Percentiles rank a stretch among this genome's conserved stretches.
These are phyloP conservation scores for Stegodyphus mimosarum DNA, from an alignment of 1,140 invertebrate genomes.

Conservation along the genomic window DNA sequence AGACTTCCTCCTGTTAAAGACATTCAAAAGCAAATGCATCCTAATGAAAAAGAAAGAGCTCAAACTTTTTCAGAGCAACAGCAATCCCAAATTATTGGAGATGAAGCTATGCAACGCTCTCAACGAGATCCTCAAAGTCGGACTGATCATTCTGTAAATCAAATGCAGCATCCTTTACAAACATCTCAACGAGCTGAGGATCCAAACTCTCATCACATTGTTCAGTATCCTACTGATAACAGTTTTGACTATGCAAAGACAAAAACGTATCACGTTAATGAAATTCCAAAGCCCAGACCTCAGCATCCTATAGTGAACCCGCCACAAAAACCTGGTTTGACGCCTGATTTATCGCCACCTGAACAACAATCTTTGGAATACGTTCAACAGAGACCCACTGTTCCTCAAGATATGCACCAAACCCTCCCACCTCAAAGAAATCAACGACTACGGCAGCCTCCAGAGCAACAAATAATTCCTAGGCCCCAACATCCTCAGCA, in stretches of 20 bases:
- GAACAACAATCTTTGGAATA: conserved; percentile 16
- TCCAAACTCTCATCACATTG: conserved; percentile 4
- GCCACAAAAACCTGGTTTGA: not conserved
- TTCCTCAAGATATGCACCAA: not conserved
- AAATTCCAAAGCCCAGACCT: conserved; percentile 17
- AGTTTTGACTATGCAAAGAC: conserved; percentile 7
- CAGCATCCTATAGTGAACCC: conserved; percentile 25
- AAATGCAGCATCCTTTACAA: not conserved
- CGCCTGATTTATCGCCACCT: not conserved
- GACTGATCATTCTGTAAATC: not conserved
- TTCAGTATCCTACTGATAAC: not conserved
- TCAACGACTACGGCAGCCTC: conserved; percentile 39
- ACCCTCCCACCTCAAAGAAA: conserved; percentile 31
- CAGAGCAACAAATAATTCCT: conserved; percentile 31
- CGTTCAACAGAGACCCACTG: not conserved
- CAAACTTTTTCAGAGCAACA: not conserved
- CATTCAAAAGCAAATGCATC: not conserved
- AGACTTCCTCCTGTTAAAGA: not conserved
- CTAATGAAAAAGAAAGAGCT: not conserved
- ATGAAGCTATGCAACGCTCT: not conserved
- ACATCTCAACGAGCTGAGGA: conserved; percentile 13
- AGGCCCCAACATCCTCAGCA: conserved; percentile 35
- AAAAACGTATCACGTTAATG: conserved; percentile 17
- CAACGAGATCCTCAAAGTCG: not conserved
- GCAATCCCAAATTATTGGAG: not conserved